These are phyloP conservation scores for Magallana nippona DNA, from an alignment of 2,888 invertebrate species.

Conservation along the genomic window DNA sequence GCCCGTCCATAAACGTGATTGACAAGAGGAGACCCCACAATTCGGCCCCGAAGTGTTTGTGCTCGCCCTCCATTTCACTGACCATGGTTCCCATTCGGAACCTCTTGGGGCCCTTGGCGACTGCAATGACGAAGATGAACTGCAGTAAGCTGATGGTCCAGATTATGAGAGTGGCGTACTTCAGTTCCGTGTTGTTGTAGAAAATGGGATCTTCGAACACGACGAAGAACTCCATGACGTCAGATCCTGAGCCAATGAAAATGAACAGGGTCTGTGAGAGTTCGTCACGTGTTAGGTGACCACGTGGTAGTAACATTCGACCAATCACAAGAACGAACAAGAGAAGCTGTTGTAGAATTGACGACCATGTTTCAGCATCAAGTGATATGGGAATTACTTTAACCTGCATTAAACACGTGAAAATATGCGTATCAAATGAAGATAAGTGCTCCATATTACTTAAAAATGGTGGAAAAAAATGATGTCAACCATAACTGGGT, in stretches of 20 bases:
- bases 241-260: slow-evolving; percentile 78
- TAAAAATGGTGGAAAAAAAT: no score
- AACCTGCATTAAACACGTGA: slow-evolving; percentile 42
- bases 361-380: slow-evolving; percentile 66
- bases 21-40: slow-evolving; percentile 80
- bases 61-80: slow-evolving; percentile 36
- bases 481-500: no score
- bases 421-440: no score
- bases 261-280: slow-evolving; percentile 79
- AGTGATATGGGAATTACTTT: slow-evolving; percentile 52
- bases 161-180: slow-evolving; percentile 72
- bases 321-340: slow-evolving; percentile 72
- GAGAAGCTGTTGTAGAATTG: slow-evolving; percentile 70
- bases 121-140: slow-evolving; percentile 78
- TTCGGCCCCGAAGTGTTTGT: slow-evolving; percentile 65
- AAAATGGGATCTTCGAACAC: slow-evolving; percentile 70
- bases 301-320: slow-evolving; percentile 74
- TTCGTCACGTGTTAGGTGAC: slow-evolving; percentile 76
- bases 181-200: slow-evolving; percentile 67
- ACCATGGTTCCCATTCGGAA: slow-evolving; percentile 18
- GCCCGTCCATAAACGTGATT: slow-evolving; percentile 80
- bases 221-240: slow-evolving; percentile 73
- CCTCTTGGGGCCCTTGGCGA: slow-evolving; percentile 46
- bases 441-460: no score
- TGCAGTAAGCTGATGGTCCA: slow-evolving; percentile 78